These are phyloP conservation scores for Chloroceryle inda DNA, from an alignment of 2,797 vertebrate genomes.

Conservation along the genomic window DNA sequence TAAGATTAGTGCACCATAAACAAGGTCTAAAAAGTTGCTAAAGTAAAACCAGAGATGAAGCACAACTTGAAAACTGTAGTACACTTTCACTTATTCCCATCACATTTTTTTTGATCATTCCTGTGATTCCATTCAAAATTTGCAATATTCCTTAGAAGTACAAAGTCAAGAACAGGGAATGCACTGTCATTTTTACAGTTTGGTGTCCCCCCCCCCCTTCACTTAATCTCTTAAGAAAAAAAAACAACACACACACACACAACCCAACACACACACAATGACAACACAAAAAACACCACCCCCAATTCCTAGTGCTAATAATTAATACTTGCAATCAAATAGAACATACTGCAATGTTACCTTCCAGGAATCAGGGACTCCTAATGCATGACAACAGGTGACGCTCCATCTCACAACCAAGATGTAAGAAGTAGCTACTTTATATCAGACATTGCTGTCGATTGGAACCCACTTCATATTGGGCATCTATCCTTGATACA, in stretches of 20 bases:
- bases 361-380: neutral
- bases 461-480: neutral
- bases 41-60: slow-evolving; percentile 1
- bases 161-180: neutral
- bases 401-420: neutral
- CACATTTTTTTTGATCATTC: neutral
- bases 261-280: too few relatives aligned
- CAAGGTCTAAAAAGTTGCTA: neutral
- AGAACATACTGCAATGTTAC: neutral
- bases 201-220: neutral
- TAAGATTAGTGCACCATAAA: neutral
- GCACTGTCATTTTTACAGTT: neutral
- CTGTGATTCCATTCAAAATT: neutral
- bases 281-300: neutral
- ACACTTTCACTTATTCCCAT: neutral
- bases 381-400: neutral
- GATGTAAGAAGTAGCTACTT: neutral
- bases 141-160: neutral
- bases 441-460: neutral
- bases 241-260: too few relatives aligned
- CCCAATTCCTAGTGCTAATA: neutral
- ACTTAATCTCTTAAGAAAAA: neutral
- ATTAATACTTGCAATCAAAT: neutral
- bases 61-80: neutral
- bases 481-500: neutral